A percentile compares a stretch with the other conserved stretches of the same genome.
These are phyloP conservation scores for Pholis gunnellus DNA, from an alignment of 2,113 vertebrate species.

Conservation along the genomic window DNA sequence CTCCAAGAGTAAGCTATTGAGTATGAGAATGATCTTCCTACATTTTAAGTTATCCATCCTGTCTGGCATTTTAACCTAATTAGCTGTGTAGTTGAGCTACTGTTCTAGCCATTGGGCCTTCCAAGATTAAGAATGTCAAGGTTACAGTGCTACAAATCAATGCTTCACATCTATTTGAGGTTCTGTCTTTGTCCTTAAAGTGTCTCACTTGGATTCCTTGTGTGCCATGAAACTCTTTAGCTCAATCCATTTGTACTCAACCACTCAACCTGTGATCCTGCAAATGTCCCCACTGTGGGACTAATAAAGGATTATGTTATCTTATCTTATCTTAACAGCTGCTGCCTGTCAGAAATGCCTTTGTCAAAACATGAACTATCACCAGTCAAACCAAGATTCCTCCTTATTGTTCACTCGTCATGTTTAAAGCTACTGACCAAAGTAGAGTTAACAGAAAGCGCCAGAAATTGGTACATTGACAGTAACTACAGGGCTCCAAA, in stretches of 20 bases:
- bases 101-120: too few species aligned
- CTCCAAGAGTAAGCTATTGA: not conserved
- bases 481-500: not conserved
- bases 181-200: not conserved
- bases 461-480: not conserved
- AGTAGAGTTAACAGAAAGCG: constrained; percentile 6
- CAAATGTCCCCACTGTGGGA: too few species aligned
- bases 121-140: not conserved
- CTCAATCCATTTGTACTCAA: not conserved
- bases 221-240: not conserved
- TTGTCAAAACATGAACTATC: not conserved
- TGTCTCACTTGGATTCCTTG: not conserved
- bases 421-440: not conserved
- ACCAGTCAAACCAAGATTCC: not conserved
- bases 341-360: not conserved
- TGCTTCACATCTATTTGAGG: not conserved
- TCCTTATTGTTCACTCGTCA: not conserved
- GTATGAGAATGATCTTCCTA: not conserved
- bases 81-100: not conserved
- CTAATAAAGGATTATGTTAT: too few species aligned
- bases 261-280: not conserved
- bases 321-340: not conserved
- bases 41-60: not conserved
- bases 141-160: not conserved
- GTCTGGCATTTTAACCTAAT: not conserved